Evolutionary conservation across 2,888 invertebrate genomes (phyloP).

Genomic region (Mimas tiliae): DNA sequence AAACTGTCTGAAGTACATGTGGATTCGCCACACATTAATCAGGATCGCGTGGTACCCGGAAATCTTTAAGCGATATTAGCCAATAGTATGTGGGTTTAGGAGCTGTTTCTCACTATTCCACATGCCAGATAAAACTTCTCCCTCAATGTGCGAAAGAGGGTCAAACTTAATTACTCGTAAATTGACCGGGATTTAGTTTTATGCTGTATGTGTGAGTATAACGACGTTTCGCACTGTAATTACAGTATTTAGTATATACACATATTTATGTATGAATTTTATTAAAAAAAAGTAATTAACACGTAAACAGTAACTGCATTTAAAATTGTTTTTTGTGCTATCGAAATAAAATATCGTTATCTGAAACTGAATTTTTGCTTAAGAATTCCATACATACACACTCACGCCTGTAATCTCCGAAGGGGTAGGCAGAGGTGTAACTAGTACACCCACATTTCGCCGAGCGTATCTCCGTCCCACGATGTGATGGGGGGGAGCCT

Average conservation of each 20-base stretch:
- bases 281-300: background rate
- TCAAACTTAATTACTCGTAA: slow-evolving; percentile 84
- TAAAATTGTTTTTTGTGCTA: too few species aligned
- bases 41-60: slow-evolving; percentile 54
- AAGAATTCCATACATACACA: too few species aligned
- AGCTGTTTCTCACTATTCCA: slow-evolving; percentile 67
- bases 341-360: too few species aligned
- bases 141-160: slow-evolving; percentile 76
- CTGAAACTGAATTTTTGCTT: too few species aligned
- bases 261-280: background rate
- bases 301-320: too few species aligned
- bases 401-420: too few species aligned
- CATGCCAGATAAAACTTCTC: slow-evolving; percentile 79
- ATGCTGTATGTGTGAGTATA: slow-evolving; percentile 65
- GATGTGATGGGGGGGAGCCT: too few species aligned
- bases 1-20: slow-evolving; percentile 26
- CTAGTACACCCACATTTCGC: too few species aligned
- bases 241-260: slow-evolving; percentile 1
- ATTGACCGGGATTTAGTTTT: slow-evolving; percentile 79
- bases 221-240: slow-evolving; percentile 58
- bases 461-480: too few species aligned
- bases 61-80: slow-evolving; percentile 65
- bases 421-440: too few species aligned
- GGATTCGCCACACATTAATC: slow-evolving; percentile 59
- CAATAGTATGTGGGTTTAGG: slow-evolving; percentile 71